Evolutionary conservation across 2,797 vertebrate species (phyloP), one percentile per base, ranked within the genome.

Genomic region (Eupleurogrammus muticus): DNA sequence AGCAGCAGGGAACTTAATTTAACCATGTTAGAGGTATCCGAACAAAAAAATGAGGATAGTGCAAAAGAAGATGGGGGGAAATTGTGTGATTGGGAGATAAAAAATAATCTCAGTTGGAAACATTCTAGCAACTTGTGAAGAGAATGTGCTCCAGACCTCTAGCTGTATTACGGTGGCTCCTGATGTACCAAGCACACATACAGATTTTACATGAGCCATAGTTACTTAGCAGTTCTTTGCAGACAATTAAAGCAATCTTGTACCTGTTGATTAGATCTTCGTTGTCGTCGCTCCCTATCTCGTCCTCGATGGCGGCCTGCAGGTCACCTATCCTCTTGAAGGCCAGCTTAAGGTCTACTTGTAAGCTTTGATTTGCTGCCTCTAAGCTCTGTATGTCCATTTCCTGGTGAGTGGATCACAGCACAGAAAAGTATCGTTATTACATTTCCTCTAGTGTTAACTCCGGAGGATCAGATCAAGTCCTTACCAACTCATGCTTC

Each of bases 241-340:
- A n/a, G 16, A 40, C 47, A 14, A 69, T 40, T 65, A 58, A 59
- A 79, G 44, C 50, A 13, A 9, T 1, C 13, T 32, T 17, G 21
- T 89, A 99, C 98, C 96, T 99, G 93, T 97, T 98, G 85, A 99
- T 95, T 77, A 99, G 93, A 75, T 99, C 98, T 19, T 99, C 98
- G 0, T 99, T 97, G 85, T 98, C 97, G 5, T 99, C 97, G 0
- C 96, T 99, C 89, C 97, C 97, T 97, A 99, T 99, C 90, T 99
- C 98, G 0, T 99, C 98, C 88, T 99, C 98, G 1, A 99, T 99
- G 86, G 97, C 98, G 0, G 97, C 97, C 90, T 99, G 98, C 83
- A 99, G 93, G 91, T 99, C 98, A 23, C 97, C 97, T 13, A 99
- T 99, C 92, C 98, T 95, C 85, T 99, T 99, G 92, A 99, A 99